Percentiles rank a stretch among this genome's conserved stretches.
These are phyloP conservation scores for Exocentrus adspersus DNA, from an alignment of 2,888 invertebrate species.

Conservation along the genomic window DNA sequence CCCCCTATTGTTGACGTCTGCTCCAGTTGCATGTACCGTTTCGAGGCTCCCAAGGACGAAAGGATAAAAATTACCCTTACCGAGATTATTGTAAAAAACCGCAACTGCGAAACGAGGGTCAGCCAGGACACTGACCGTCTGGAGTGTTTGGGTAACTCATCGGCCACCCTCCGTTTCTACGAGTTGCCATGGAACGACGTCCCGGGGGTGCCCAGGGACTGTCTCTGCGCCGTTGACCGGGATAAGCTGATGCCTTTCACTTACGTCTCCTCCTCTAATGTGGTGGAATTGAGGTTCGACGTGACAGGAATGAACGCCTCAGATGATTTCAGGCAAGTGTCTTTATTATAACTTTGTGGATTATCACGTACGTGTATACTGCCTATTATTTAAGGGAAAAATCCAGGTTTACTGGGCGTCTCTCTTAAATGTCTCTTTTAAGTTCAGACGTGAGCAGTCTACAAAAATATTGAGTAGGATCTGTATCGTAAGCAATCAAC, in stretches of 20 bases:
- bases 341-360: not conserved
- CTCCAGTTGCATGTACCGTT: constrained; percentile 85
- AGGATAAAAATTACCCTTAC: constrained; percentile 80
- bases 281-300: constrained; percentile 84
- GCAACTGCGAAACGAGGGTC: constrained; percentile 69
- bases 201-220: constrained; percentile 79
- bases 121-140: constrained; percentile 75
- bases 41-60: constrained; percentile 86
- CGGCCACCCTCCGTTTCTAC: constrained; percentile 77
- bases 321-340: constrained; percentile 71
- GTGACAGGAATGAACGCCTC: constrained; percentile 85
- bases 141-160: constrained; percentile 76
- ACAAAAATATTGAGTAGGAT: no score
- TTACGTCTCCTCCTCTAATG: constrained; percentile 79
- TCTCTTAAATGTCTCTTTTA: no score
- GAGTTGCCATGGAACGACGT: constrained; percentile 80
- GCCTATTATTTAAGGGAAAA: no score
- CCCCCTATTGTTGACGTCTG: constrained; percentile 9
- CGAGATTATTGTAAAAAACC: constrained; percentile 70
- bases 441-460: no score
- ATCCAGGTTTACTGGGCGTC: no score
- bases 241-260: constrained; percentile 72
- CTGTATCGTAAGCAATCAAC: no score
- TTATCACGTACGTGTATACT: no score
- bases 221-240: constrained; percentile 75